Evolutionary conservation across 2,888 invertebrate species (phyloP).

Genomic region (Oscheius onirici): DNA sequence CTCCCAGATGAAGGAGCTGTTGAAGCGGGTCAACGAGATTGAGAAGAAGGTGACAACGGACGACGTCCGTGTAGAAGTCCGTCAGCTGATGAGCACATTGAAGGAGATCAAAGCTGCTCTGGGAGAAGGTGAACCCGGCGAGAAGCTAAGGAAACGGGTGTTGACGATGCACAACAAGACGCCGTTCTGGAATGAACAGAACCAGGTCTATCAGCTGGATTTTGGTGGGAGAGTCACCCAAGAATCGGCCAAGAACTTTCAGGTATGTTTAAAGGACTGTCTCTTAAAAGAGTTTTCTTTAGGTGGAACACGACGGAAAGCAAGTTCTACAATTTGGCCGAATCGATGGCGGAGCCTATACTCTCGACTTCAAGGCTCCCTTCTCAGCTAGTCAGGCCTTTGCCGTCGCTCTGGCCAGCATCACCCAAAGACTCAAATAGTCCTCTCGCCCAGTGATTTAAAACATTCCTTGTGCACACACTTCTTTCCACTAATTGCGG

Average conservation of each 20-base stretch:
- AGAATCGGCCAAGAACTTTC: constrained; percentile 99
- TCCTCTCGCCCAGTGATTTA: background rate
- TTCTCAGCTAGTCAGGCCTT: constrained; percentile 98
- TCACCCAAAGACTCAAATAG: constrained; percentile 90
- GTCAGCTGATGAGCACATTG: constrained; percentile 48
- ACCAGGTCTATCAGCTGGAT: constrained; percentile 97
- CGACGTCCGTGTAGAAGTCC: constrained; percentile 55
- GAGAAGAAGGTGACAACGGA: constrained; percentile 48
- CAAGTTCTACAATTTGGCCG: constrained; percentile 99
- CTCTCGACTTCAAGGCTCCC: constrained; percentile 92
- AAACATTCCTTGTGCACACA: constrained; percentile 7
- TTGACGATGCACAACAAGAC: constrained; percentile 90
- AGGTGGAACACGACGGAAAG: constrained; percentile 50
- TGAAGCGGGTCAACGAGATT: constrained; percentile 53
- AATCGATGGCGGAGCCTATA: constrained; percentile 97
- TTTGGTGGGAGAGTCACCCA: constrained; percentile 98
- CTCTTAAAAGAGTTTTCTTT: constrained; percentile 18
- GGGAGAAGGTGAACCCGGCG: constrained; percentile 40
- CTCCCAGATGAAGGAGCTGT: constrained; percentile 53
- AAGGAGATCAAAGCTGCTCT: constrained; percentile 56
- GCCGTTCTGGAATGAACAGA: constrained; percentile 98
- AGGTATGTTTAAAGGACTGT: constrained; percentile 77
- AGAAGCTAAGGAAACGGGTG: constrained; percentile 25
- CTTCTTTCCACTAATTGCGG: constrained; percentile 11
- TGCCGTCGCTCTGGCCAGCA: constrained; percentile 94